Evolutionary conservation across 2,888 invertebrate species (phyloP), one percentile per base, ranked within the genome.

Genomic region (Sinelater perroti): DNA sequence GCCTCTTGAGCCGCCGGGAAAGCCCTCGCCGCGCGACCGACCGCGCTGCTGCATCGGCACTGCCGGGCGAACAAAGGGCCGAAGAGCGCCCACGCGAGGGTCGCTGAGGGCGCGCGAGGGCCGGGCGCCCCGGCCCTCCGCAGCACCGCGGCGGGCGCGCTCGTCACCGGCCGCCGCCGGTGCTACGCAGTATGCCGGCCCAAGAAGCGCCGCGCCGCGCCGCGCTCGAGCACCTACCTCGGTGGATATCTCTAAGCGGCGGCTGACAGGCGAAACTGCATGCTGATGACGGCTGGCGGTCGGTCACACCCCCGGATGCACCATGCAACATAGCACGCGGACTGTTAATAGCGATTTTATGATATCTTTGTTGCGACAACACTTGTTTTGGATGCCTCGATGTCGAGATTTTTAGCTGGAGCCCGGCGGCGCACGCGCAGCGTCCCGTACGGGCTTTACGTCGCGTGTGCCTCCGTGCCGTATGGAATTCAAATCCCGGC

Each of bases 371-470:
- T 67, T 64, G 66, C 68, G 67, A 69, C 68, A 69, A 68, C 74
- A 74, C 74, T 75, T 76, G 75, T 76, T 76, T 76, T 76, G 76
- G 71, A 70, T 70, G 72, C 72, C 72, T 72, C 66, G 71, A 69
- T 70, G 72, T 74, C 73, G 70, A 68, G 72, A 70, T 72, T 70
- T 67, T 67, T 59, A 58, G 63, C 60, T 61, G 46, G 56, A 61
- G 52, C 33, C 31, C 3, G 21, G 51, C 8, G 57, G 66, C 73
- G 72, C 73, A 62, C 61, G 73, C 72, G 70, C 57, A 30, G 33
- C 7, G 20, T 65, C 61, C 62, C 58, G 16, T 54, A 44, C 24
- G 35, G 60, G 62, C 42, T 56, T 36, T 33, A 28, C 30, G 46
- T 47, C 56, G 52, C 55, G 55, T 61, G 40, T 20, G 13, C 42